Base-by-base conservation (phyloP, 2,113 vertebrate species). In the Lamprologus tigripictilis region DNA sequence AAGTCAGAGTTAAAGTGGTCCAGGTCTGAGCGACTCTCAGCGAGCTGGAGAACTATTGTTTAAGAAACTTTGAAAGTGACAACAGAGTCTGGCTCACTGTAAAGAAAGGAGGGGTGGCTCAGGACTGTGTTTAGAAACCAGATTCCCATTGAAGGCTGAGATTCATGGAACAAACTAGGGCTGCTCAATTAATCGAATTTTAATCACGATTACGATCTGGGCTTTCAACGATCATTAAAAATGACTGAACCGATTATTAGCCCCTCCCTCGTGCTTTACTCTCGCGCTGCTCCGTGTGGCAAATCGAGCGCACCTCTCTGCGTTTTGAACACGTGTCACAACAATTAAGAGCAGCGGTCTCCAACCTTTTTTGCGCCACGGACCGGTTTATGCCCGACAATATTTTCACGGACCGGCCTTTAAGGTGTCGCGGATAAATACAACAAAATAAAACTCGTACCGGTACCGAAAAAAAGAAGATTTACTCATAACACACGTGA, bases 391-490 rank as follows among this genome's bases (percentile, higher is more conserved):
- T 14, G 42, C 42, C 6, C 13, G 6, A 4, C 6, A 45, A 45
- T 45, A 45, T 45, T 45, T 45, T 45, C 1, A 45, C 0, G 13
- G 6, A 45, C 13, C 42, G 42, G 13, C 42, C 42, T 45, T 45
- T 45, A 14, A 45, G 42, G 42, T 45, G 42, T 45, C 6, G 13
- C 2, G 3, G 42, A 45, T 45, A 45, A 45, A 45, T 45, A 7
- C 42, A 45, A 45, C 12, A 45, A 45, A 45, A 45, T 13, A 1
- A 42, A 42, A 42, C 40, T 13, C 6, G 40, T 42, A 42, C 40
- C 0, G 0, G 12, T 42, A 42, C 5, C 1, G 0, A 13, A 42
- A 42, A 42, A 42, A 45, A 45, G 3, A 13, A 13, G 0, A 42
- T 45, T 14, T 14, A 14, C 1, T 3, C 12, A 13, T 42, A 13